Evolutionary conservation across 2,113 vertebrate species (phyloP).

Genomic region (Rhea pennata): DNA sequence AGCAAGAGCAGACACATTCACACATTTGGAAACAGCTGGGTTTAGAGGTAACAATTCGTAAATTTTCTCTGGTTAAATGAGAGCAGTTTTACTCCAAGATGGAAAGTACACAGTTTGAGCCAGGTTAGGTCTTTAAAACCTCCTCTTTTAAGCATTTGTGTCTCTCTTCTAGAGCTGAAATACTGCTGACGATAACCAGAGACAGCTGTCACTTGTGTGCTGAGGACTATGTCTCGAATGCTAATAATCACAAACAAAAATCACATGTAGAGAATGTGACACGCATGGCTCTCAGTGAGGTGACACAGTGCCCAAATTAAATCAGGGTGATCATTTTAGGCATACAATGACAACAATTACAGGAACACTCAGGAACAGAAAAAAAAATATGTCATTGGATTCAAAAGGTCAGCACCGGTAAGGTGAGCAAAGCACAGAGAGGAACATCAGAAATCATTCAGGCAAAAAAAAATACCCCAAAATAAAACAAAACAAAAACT

Average conservation of each 20-base stretch:
- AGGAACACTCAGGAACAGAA: slow-evolving; percentile 71
- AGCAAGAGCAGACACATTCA: slow-evolving; percentile 38
- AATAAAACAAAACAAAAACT: slow-evolving; percentile 50
- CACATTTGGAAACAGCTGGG: slow-evolving; percentile 50
- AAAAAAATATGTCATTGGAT: slow-evolving; percentile 9
- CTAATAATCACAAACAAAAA: slow-evolving; percentile 81
- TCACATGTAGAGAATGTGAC: slow-evolving; percentile 80
- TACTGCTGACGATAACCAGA: slow-evolving; percentile 58
- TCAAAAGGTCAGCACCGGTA: slow-evolving; percentile 57
- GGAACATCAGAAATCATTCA: slow-evolving; percentile 64
- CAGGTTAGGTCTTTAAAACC: slow-evolving; percentile 43
- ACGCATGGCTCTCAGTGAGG: slow-evolving; percentile 80
- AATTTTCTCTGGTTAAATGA: slow-evolving; percentile 33
- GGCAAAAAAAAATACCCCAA: slow-evolving; percentile 59
- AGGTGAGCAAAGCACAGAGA: slow-evolving; percentile 71
- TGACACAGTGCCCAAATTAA: slow-evolving; percentile 77
- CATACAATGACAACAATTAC: slow-evolving; percentile 76
- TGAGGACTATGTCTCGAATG: slow-evolving; percentile 62
- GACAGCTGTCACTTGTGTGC: slow-evolving; percentile 55
- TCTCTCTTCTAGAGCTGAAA: background rate
- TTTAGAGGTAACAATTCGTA: slow-evolving; percentile 46
- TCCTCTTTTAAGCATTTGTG: slow-evolving; percentile 1
- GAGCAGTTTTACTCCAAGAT: background rate
- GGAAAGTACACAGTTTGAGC: background rate
- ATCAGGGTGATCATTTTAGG: slow-evolving; percentile 71